Base-by-base conservation (phyloP, 2,888 invertebrate species). In the Pseudococcus viburni region DNA sequence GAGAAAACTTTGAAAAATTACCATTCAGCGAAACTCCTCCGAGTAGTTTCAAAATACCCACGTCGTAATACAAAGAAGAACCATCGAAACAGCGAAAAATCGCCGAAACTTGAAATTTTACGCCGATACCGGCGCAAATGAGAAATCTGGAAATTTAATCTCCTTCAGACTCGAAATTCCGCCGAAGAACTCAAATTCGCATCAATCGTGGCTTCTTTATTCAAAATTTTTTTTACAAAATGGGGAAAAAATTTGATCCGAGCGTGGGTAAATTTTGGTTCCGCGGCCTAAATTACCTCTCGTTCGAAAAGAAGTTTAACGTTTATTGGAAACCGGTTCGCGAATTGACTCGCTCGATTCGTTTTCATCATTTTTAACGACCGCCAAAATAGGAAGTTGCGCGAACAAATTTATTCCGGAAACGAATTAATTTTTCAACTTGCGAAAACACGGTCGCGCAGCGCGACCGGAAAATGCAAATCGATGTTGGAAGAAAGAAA, bases 381-480 rank as follows among this genome's bases (percentile, higher is more conserved):
- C 17, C 73, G 33, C 42, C 9, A 73, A 73, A 73, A 73, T 73
- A 73, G 73, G 73, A 73, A 73, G 73, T 33, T 33, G 15, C 39
- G 73, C 73, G 73, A 73, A 22, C 73, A 73, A 73, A 73, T 73
- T 73, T 33, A 73, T 73, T 33, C 73, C 73, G 73, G 73, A 73
- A 73, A 73, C 73, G 73, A 33, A 73, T 73, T 73, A 73, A 73
- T 73, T 73, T 64, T 73, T 73, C 33, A 73, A 33, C 33, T 33
- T 15, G 17, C 64, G 12, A 64, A 73, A 73, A 73, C 33, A n/a
- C 64, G 8, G 48, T 51, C 42, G 42, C 42, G 5, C 12, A 22
- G 17, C 39, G 19, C 26, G 73, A 73, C 73, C 73, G 73, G 73
- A 73, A 73, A 73, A 33, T 33, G 17, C 73, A 33, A 73, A 73